These are phyloP conservation scores for Thamnophis sirtalis DNA, from an alignment of 2,113 vertebrate species.

Conservation along the genomic window DNA sequence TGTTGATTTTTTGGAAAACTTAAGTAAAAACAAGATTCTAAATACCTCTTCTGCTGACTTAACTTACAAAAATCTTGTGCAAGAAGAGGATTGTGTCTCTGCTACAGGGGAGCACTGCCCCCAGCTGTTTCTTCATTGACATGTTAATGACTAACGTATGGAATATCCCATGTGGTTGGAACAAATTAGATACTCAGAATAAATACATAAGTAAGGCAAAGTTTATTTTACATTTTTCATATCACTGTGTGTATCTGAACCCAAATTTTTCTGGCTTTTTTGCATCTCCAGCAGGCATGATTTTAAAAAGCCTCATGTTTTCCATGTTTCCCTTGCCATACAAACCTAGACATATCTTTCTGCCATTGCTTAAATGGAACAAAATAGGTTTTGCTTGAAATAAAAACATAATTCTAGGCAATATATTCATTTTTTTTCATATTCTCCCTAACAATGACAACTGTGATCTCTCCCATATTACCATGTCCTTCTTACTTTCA, in stretches of 20 bases:
- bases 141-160: not conserved
- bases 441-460: not conserved
- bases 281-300: not conserved
- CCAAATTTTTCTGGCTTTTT: not conserved
- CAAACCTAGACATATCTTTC: not conserved
- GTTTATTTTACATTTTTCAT: not conserved
- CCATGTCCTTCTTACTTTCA: not conserved
- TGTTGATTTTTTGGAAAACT: not conserved
- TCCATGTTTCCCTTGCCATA: not conserved
- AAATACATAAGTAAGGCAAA: not conserved
- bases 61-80: not conserved
- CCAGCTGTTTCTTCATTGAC: not conserved
- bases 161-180: accelerated
- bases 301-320: not conserved
- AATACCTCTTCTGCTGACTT: not conserved
- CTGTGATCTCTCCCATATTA: not conserved
- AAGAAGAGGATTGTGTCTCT: not conserved
- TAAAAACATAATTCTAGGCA: not conserved
- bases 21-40: not conserved
- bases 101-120: not conserved
- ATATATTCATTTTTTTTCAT: not conserved
- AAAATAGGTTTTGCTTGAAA: not conserved
- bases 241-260: not conserved
- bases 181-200: accelerated
- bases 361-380: not conserved